phyloP scores from a whole-genome alignment of 2,797 vertebrate species.

The Enteromius trimaculatus region DNA sequence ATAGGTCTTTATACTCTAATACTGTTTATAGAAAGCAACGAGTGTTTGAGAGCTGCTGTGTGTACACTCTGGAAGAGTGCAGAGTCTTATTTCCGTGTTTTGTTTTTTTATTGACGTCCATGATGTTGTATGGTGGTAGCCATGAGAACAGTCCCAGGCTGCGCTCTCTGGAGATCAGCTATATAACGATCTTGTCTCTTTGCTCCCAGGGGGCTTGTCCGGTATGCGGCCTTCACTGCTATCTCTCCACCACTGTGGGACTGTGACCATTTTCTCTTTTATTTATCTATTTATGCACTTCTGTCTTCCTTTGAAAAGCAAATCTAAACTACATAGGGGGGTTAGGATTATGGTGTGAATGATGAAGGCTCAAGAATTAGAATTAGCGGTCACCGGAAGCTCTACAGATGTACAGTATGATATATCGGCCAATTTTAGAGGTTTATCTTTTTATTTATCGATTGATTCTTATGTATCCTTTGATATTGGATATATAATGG shows the following conservation, averaged over 20 bases:
- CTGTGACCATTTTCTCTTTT: constrained; percentile 55
- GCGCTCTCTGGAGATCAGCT: constrained; percentile 58
- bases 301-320: constrained; percentile 49
- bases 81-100: constrained; percentile 35
- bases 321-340: constrained; percentile 32
- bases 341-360: neutral
- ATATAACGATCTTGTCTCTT: constrained; percentile 56
- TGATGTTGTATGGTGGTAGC: constrained; percentile 48
- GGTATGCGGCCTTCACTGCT: constrained; percentile 60
- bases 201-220: constrained; percentile 59
- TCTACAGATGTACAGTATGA: neutral
- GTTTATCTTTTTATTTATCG: neutral
- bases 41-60: constrained; percentile 10
- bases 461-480: neutral
- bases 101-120: constrained; percentile 28
- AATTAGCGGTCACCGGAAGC: neutral
- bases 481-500: neutral
- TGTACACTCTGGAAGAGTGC: constrained; percentile 17
- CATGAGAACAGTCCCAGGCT: constrained; percentile 61
- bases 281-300: constrained; percentile 53
- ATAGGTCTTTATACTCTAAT: neutral
- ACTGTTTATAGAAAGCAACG: constrained; percentile 15
- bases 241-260: constrained; percentile 57
- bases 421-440: neutral
- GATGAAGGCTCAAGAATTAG: neutral